Conservation (phyloP, 2,113 vertebrate species). For the Neotoma lepida region DNA sequence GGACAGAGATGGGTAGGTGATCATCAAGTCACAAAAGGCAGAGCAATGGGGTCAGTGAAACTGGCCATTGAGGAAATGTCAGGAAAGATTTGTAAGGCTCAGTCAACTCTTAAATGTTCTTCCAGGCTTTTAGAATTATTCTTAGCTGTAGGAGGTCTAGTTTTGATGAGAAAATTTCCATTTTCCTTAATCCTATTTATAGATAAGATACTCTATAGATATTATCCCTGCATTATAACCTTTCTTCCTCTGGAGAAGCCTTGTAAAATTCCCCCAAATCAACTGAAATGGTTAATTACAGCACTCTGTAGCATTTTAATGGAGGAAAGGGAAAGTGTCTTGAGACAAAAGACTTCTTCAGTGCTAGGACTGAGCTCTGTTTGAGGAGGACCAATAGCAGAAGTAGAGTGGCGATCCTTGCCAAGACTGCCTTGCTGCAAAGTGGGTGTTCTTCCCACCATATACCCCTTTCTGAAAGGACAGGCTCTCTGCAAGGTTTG, state of each 20-base stretch:
- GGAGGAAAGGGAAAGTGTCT: neutral
- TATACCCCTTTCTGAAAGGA: neutral
- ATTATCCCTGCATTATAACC: neutral
- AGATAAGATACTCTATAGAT: neutral
- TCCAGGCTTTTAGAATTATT: neutral
- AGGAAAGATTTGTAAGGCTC: neutral
- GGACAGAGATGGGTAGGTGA: neutral
- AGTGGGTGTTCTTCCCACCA: neutral
- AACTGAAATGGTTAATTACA: neutral
- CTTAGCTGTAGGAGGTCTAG: neutral
- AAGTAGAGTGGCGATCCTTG: neutral
- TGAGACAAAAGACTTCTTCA: neutral
- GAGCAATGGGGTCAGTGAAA: neutral
- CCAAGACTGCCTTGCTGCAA: neutral
- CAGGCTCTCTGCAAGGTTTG: neutral
- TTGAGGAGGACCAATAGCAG: neutral
- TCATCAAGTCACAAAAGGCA: neutral
- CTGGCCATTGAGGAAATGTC: neutral
- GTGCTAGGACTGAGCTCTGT: neutral
- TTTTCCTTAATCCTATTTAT: constrained; percentile 7
- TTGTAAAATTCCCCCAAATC: neutral
- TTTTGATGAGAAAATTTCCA: neutral
- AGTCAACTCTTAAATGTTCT: neutral
- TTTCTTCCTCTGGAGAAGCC: neutral
- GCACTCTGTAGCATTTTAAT: neutral